phyloP scores from a whole-genome alignment of 2,113 vertebrate genomes.

The Cairina moschata region DNA sequence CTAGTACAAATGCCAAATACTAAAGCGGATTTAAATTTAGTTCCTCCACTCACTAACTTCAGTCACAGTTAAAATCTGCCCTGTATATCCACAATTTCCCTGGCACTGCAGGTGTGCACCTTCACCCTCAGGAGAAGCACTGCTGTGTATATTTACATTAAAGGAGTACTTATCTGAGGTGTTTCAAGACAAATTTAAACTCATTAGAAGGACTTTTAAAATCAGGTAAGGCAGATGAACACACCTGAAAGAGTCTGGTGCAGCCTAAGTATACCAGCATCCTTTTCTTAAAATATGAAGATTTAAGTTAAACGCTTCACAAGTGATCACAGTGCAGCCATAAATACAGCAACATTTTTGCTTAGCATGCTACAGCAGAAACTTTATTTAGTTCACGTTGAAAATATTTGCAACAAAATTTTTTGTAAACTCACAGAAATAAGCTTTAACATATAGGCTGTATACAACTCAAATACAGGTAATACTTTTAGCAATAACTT shows the following conservation, averaged over 20 bases:
- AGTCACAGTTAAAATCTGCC: not conserved
- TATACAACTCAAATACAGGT: slow-evolving; percentile 82
- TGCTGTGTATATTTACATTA: not conserved
- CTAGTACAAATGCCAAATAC: not conserved
- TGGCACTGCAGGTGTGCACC: not conserved
- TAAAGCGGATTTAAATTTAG: not conserved
- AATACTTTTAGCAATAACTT: slow-evolving; percentile 85
- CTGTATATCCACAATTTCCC: rapidly evolving
- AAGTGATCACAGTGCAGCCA: not conserved
- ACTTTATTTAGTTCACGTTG: slow-evolving; percentile 77
- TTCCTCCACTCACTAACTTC: not conserved
- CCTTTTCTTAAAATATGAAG: not conserved
- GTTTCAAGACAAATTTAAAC: not conserved
- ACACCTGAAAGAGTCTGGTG: not conserved
- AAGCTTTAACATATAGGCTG: slow-evolving; percentile 79
- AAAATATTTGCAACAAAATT: slow-evolving; percentile 77
- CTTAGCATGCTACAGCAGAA: slow-evolving; percentile 78
- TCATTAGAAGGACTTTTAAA: not conserved
- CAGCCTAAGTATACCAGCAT: no score
- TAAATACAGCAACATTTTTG: slow-evolving; percentile 54
- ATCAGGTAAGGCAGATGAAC: not conserved
- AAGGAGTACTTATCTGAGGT: not conserved
- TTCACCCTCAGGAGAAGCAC: not conserved
- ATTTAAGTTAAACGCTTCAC: not conserved
- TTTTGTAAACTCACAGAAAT: slow-evolving; percentile 80